phyloP scores from a whole-genome alignment of 2,888 invertebrate genomes.

The Tachina grossa region DNA sequence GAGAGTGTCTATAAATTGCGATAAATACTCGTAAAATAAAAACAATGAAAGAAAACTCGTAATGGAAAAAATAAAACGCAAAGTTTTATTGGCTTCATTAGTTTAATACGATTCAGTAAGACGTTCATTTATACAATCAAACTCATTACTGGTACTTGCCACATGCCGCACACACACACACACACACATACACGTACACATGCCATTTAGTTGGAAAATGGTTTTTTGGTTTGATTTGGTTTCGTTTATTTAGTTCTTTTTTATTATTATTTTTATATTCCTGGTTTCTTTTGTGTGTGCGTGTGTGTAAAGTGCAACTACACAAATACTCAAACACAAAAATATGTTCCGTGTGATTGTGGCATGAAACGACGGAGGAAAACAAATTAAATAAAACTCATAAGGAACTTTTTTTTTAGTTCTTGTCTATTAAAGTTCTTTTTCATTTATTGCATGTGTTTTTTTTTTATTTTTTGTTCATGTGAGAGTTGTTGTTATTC shows the following conservation, averaged over 20 bases:
- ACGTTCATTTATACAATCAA: constrained; percentile 38
- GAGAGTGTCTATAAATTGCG: constrained; percentile 27
- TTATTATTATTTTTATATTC: constrained; percentile 2
- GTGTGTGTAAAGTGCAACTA: constrained; percentile 1
- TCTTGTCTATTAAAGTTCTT: constrained; percentile 46
- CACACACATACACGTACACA: background rate
- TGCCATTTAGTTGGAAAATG: constrained; percentile 37
- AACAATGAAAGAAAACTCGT: constrained; percentile 6
- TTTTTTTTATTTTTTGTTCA: background rate
- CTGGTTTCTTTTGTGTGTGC: background rate
- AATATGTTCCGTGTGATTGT: background rate
- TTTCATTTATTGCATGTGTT: constrained; percentile 18
- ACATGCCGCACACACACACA: constrained; percentile 39
- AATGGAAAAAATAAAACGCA: constrained; percentile 55
- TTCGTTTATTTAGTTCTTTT: background rate
- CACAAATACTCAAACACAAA: background rate
- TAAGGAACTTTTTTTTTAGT: constrained; percentile 37
- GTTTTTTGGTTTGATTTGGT: constrained; percentile 46
- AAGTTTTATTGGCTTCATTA: constrained; percentile 72
- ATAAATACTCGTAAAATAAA: constrained; percentile 31
- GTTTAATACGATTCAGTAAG: constrained; percentile 66
- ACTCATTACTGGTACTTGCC: constrained; percentile 62
- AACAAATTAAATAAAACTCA: constrained; percentile 56
- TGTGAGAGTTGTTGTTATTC: background rate
- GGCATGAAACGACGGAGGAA: constrained; percentile 16